Conservation (phyloP, 2,113 vertebrate genomes). For the Hippopotamus amphibius region DNA sequence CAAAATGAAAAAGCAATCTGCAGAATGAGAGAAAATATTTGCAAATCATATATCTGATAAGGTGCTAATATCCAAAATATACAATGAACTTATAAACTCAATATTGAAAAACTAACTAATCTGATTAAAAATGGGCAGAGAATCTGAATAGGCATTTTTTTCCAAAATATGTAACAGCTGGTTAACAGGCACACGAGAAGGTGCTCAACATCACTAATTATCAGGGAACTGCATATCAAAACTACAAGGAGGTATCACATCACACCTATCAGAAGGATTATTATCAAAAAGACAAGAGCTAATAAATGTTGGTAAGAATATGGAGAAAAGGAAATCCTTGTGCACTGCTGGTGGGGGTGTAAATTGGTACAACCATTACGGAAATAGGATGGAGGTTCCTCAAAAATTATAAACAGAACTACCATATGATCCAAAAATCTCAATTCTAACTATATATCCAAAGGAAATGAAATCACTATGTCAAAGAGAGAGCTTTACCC, state of each 20-base stretch:
- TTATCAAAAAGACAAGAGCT: not conserved
- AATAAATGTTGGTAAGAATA: not conserved
- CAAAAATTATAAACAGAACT: not conserved
- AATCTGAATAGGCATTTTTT: not conserved
- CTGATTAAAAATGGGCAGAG: not conserved
- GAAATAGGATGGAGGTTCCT: not conserved
- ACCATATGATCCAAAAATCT: not conserved
- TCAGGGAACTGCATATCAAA: not conserved
- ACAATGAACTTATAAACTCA: not conserved
- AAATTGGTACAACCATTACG: not conserved
- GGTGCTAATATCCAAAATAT: not conserved
- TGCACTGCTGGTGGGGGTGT: not conserved
- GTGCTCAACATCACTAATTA: too few species aligned
- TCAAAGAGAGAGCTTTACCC: not conserved
- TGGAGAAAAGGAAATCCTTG: not conserved
- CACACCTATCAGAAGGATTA: not conserved
- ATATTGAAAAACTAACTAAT: not conserved
- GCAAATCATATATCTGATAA: not conserved
- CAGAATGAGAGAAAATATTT: not conserved
- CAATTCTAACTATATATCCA: not conserved
- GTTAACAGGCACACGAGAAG: not conserved
- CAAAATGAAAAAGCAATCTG: not conserved
- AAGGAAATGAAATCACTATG: not conserved
- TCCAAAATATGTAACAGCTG: not conserved
- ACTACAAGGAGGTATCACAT: not conserved